Evolutionary conservation across 2,888 invertebrate species (phyloP).

Genomic region (Agriotes lineatus): DNA sequence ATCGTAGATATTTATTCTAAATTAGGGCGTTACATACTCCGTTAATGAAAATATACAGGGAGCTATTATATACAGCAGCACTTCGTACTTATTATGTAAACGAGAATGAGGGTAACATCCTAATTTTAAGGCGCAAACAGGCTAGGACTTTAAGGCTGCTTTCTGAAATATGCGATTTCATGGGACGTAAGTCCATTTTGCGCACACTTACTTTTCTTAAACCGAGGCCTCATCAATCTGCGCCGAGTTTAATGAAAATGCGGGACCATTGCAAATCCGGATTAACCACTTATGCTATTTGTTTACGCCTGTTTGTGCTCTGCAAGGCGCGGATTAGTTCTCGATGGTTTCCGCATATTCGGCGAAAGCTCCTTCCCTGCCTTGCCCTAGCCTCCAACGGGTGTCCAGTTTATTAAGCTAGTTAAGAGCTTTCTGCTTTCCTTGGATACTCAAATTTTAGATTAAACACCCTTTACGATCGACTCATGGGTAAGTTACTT

Average conservation of each 20-base stretch:
- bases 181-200: background rate
- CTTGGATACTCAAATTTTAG: no score
- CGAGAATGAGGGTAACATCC: constrained; percentile 14
- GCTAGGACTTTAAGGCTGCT: constrained; percentile 6
- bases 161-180: constrained; percentile 4
- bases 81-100: constrained; percentile 20
- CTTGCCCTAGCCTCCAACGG: background rate
- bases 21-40: constrained; percentile 59
- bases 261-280: constrained; percentile 13
- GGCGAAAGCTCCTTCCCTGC: constrained; percentile 5
- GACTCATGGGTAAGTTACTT: no score
- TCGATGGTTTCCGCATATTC: constrained; percentile 20
- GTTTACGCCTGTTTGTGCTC: constrained; percentile 18
- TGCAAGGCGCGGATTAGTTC: constrained; percentile 19
- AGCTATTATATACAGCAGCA: constrained; percentile 5
- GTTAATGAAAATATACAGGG: constrained; percentile 55
- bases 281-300: constrained; percentile 22
- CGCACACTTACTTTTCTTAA: constrained; percentile 1
- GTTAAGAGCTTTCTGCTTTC: constrained; percentile 14
- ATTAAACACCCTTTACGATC: no score
- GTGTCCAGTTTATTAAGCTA: constrained; percentile 14
- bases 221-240: background rate
- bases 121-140: constrained; percentile 12
- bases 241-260: constrained; percentile 14
- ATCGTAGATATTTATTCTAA: constrained; percentile 60